Conservation (phyloP, 92 coral and sea anemone genomes). For the Ricordea florida region DNA sequence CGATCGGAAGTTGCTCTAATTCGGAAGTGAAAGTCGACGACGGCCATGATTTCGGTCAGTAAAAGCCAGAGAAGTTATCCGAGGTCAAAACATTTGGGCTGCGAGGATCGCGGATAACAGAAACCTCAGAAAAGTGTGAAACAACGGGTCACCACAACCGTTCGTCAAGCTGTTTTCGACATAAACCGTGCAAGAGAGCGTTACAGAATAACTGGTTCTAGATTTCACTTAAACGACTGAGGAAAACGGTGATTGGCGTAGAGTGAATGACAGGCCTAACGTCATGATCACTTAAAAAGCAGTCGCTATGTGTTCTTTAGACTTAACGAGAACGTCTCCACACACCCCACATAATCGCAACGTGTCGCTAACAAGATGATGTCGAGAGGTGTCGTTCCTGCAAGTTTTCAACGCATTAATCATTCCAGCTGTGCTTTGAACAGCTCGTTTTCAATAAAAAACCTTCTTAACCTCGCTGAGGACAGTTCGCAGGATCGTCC, state of each 20-base stretch:
- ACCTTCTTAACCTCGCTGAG: constrained; percentile 37
- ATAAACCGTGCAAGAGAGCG: no score
- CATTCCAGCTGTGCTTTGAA: background rate
- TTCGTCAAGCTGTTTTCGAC: no score
- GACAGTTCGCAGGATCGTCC: background rate
- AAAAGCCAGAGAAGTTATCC: no score
- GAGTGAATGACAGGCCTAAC: constrained; percentile 21
- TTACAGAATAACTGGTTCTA: no score
- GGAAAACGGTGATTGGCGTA: background rate
- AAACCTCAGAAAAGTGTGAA: no score
- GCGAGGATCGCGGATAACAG: no score
- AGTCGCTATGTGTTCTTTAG: background rate
- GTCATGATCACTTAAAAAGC: constrained; percentile 9
- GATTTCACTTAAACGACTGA: no score
- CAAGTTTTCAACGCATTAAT: background rate
- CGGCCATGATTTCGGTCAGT: no score
- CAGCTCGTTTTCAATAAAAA: constrained; percentile 52
- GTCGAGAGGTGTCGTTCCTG: background rate
- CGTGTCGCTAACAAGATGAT: constrained; percentile 23
- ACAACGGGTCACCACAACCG: no score
- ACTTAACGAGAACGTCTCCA: background rate
- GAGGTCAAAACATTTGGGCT: no score
- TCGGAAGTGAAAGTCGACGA: no score
- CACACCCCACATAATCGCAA: constrained; percentile 27
- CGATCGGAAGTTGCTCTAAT: no score